Evolutionary conservation across 2,888 invertebrate genomes (phyloP).

Genomic region (Caenorhabditis wallacei): DNA sequence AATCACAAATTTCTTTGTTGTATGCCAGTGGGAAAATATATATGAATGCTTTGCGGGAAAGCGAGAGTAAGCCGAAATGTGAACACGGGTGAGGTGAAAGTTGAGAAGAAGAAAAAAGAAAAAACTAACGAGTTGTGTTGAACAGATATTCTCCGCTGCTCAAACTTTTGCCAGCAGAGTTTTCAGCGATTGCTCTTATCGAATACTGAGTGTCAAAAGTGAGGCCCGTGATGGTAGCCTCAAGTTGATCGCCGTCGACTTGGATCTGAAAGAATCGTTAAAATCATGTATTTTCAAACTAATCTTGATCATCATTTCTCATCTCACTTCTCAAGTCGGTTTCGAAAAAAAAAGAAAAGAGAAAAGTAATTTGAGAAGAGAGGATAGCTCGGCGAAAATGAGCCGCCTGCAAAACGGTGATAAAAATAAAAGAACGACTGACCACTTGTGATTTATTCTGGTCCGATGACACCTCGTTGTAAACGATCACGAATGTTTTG

Average conservation of each 20-base stretch:
- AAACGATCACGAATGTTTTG: slow-evolving; percentile 68
- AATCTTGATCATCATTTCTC: too few species aligned
- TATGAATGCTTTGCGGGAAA: slow-evolving; percentile 13
- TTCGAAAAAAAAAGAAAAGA: slow-evolving; percentile 2
- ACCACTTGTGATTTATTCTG: slow-evolving; percentile 66
- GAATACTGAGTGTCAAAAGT: slow-evolving; percentile 70
- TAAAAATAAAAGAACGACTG: slow-evolving; percentile 46
- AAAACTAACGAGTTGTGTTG: slow-evolving; percentile 75
- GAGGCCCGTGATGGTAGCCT: slow-evolving; percentile 69
- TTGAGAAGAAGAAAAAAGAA: not conserved
- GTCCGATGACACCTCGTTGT: slow-evolving; percentile 56
- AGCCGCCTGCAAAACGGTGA: slow-evolving; percentile 37
- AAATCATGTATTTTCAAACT: slow-evolving; percentile 1
- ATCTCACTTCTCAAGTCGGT: not conserved
- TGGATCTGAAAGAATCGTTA: slow-evolving; percentile 58
- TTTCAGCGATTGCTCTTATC: slow-evolving; percentile 74
- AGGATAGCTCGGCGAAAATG: slow-evolving; percentile 12
- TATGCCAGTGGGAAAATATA: slow-evolving; percentile 33
- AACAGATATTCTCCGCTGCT: slow-evolving; percentile 68
- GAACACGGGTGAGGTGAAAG: not conserved
- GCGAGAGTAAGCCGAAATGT: slow-evolving; percentile 15
- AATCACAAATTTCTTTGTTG: slow-evolving; percentile 37
- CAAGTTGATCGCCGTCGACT: slow-evolving; percentile 63
- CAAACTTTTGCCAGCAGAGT: slow-evolving; percentile 74
- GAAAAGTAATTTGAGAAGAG: slow-evolving; percentile 30